Evolutionary conservation across 1,140 invertebrate genomes (phyloP).

Genomic region (Dufourea novaeangliae): DNA sequence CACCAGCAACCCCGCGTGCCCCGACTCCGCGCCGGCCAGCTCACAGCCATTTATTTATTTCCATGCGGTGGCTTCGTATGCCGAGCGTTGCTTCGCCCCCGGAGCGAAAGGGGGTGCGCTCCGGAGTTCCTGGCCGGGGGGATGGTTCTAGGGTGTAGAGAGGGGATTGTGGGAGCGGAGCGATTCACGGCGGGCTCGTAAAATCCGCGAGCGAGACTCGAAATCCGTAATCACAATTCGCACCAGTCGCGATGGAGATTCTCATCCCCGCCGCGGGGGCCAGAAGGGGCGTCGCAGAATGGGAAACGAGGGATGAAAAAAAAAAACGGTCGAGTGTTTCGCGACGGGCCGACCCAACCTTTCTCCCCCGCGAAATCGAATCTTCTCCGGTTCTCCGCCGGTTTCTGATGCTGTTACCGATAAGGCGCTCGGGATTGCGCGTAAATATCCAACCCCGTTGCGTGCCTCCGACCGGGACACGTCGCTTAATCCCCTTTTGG

Average conservation of each 20-base stretch:
- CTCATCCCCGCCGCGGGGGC: background rate
- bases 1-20: background rate
- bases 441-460: slow-evolving; percentile 4
- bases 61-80: slow-evolving; percentile 66
- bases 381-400: background rate
- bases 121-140: background rate
- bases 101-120: background rate
- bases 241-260: slow-evolving; percentile 58
- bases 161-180: slow-evolving; percentile 11
- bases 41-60: slow-evolving; percentile 72
- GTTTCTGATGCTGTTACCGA: slow-evolving; percentile 24
- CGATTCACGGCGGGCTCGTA: slow-evolving; percentile 54
- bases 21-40: slow-evolving; percentile 33
- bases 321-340: slow-evolving; percentile 18
- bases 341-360: background rate
- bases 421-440: slow-evolving; percentile 15
- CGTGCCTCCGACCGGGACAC: background rate
- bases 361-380: slow-evolving; percentile 26
- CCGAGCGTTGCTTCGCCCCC: slow-evolving; percentile 15
- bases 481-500: background rate
- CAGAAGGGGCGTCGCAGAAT: background rate
- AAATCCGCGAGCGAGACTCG: slow-evolving; percentile 64
- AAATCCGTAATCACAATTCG: slow-evolving; percentile 70
- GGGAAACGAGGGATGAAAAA: background rate
- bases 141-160: background rate